Conservation (phyloP, 2,113 vertebrate species). For the Emberiza fucata region DNA sequence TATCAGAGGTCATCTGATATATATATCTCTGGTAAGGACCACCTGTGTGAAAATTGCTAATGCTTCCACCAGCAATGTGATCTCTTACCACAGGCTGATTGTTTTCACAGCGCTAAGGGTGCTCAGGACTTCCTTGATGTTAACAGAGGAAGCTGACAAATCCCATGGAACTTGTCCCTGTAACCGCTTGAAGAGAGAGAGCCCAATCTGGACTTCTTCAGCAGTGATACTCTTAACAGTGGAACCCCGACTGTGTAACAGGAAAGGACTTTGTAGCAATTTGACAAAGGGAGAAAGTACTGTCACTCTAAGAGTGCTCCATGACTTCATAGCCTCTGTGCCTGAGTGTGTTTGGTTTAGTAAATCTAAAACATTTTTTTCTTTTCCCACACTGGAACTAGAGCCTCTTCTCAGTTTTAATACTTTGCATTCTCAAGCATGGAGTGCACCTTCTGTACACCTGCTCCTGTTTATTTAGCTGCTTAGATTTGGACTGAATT, state of each 20-base stretch:
- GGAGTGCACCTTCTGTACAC: constrained; percentile 7
- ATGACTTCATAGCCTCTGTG: constrained; percentile 37
- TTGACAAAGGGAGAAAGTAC: background rate
- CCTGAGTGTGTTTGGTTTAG: constrained; percentile 31
- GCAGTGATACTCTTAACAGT: background rate
- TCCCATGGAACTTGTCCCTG: constrained; percentile 36
- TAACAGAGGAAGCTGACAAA: constrained; percentile 35
- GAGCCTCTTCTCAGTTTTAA: background rate
- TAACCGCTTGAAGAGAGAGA: constrained; percentile 4
- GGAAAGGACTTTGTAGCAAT: constrained; percentile 12
- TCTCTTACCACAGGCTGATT: constrained; percentile 33
- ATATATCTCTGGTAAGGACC: constrained; percentile 28
- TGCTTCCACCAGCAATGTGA: constrained; percentile 46
- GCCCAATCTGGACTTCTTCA: background rate
- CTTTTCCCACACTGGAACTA: constrained; percentile 4
- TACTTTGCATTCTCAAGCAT: constrained; percentile 35
- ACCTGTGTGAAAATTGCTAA: constrained; percentile 28
- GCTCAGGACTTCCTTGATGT: constrained; percentile 52
- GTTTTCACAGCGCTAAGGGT: constrained; percentile 32
- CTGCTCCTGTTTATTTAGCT: constrained; percentile 30
- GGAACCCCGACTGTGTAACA: background rate
- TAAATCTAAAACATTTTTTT: background rate
- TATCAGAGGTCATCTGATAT: constrained; percentile 27
- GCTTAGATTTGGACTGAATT: background rate
- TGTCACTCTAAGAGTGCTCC: constrained; percentile 16